These are phyloP conservation scores for Ceuthmochares aereus DNA, from an alignment of 2,113 vertebrate species.

Conservation along the genomic window DNA sequence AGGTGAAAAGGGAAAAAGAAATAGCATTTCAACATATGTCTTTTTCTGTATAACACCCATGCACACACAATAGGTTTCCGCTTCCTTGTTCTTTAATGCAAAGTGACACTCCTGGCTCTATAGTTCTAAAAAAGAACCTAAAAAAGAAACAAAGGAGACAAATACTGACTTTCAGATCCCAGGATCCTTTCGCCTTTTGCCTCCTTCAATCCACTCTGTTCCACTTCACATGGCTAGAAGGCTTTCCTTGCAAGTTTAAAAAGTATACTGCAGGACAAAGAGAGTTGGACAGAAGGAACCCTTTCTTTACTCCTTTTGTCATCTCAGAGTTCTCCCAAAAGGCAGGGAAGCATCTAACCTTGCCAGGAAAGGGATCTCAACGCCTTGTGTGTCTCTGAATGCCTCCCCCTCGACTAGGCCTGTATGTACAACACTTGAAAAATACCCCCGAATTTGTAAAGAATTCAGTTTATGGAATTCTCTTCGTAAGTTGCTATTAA, in stretches of 20 bases:
- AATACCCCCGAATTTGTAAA: not conserved
- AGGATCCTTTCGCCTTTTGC: not conserved
- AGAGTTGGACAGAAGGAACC: not conserved
- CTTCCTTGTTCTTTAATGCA: not conserved
- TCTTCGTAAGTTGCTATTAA: not conserved
- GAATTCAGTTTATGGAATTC: slow-evolving; percentile 45
- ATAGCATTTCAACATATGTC: slow-evolving; percentile 24
- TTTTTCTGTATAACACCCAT: slow-evolving; percentile 49
- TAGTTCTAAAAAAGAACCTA: slow-evolving; percentile 5
- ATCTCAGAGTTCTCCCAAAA: not conserved
- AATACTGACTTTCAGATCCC: not conserved
- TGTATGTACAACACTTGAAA: not conserved
- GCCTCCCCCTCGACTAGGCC: not conserved
- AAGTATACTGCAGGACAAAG: not conserved
- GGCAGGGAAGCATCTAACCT: not conserved
- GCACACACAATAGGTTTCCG: not conserved
- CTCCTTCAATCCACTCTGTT: not conserved
- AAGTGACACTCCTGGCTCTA: not conserved
- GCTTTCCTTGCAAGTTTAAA: not conserved
- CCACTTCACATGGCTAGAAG: not conserved
- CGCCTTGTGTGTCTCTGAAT: not conserved
- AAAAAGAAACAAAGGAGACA: not conserved
- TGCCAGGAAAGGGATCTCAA: not conserved
- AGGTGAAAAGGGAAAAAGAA: slow-evolving; percentile 12
- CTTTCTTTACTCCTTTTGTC: not conserved